Evolutionary conservation across 2,797 vertebrate genomes (phyloP).

Genomic region (Coendou prehensilis): DNA sequence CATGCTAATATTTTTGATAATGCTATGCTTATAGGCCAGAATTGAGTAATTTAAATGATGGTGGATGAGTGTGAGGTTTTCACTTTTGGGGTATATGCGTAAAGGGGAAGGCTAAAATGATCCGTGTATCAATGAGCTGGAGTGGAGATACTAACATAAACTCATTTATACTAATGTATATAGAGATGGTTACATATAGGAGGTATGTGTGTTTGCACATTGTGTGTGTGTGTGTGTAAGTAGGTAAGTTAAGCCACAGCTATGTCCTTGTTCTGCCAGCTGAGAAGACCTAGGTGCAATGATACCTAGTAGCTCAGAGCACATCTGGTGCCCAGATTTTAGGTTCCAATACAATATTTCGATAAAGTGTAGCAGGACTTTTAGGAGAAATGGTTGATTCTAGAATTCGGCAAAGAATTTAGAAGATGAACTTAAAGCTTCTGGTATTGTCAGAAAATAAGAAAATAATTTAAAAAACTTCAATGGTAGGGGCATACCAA

Average conservation of each 20-base stretch:
- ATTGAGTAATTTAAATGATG: neutral
- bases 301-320: neutral
- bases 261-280: neutral
- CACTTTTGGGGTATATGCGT: neutral
- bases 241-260: neutral
- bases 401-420: neutral
- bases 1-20: neutral
- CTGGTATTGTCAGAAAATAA: neutral
- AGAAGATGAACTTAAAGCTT: neutral
- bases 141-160: neutral
- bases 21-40: neutral
- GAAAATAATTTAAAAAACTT: neutral
- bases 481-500: neutral
- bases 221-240: neutral
- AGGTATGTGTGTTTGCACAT: neutral
- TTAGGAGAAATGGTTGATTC: neutral
- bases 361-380: neutral
- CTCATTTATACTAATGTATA: neutral
- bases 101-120: neutral
- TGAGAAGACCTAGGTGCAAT: neutral
- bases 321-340: neutral
- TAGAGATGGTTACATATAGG: neutral
- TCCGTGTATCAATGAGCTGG: neutral
- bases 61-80: neutral
- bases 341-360: neutral